Evolutionary conservation across 2,888 invertebrate species (phyloP).

Genomic region (Neoaliturus tenellus): DNA sequence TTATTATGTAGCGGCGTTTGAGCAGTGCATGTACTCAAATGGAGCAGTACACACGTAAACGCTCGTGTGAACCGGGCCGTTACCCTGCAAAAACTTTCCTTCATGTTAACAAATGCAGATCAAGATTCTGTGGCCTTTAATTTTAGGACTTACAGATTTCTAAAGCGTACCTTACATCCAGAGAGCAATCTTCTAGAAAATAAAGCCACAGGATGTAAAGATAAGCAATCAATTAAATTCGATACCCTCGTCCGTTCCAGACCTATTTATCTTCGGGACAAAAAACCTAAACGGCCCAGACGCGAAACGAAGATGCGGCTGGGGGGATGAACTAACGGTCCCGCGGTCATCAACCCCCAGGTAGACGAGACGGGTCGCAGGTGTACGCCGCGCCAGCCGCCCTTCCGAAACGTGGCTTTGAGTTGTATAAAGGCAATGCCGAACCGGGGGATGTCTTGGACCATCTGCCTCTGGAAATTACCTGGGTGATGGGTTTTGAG

Average conservation of each 20-base stretch:
- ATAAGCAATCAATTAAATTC: neutral
- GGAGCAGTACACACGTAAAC: too few species aligned
- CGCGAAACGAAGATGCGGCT: neutral
- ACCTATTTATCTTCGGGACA: neutral
- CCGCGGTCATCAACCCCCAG: conserved; percentile 4
- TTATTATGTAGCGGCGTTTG: too few species aligned
- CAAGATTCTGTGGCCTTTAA: too few species aligned
- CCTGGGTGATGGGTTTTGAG: neutral
- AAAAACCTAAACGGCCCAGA: conserved; percentile 17
- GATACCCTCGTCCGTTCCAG: neutral
- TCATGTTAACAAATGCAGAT: too few species aligned
- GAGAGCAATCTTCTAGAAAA: neutral
- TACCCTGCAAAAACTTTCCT: too few species aligned
- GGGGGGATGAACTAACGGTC: neutral
- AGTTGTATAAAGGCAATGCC: neutral
- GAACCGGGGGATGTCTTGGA: neutral
- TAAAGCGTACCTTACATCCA: too few species aligned
- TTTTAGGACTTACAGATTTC: too few species aligned
- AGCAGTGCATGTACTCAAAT: too few species aligned
- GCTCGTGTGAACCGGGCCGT: too few species aligned
- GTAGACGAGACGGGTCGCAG: neutral
- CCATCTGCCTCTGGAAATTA: neutral
- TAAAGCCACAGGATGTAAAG: neutral
- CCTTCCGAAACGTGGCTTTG: neutral
- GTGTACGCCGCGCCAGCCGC: neutral